Evolutionary conservation across 2,113 vertebrate species (phyloP).

Genomic region (Phoenicopterus ruber): DNA sequence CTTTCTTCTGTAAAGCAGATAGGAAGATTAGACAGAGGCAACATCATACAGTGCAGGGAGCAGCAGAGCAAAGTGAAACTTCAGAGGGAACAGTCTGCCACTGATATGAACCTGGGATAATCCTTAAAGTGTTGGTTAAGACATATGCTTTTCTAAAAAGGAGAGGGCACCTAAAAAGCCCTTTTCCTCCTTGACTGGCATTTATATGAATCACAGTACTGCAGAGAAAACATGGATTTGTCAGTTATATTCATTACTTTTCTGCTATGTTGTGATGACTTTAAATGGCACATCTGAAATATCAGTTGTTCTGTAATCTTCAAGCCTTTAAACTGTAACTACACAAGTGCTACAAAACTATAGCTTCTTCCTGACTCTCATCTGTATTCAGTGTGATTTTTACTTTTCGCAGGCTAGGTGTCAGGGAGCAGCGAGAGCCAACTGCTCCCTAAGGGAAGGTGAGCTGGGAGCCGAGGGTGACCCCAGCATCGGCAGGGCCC

Average conservation of each 20-base stretch:
- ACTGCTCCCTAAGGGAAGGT: neutral
- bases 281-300: neutral
- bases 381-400: neutral
- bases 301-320: neutral
- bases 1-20: neutral
- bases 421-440: neutral
- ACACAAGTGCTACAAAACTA: neutral
- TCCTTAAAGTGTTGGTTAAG: neutral
- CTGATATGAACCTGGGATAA: neutral
- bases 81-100: neutral
- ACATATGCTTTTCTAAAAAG: neutral
- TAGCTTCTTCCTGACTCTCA: neutral
- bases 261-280: neutral
- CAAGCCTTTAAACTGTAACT: neutral
- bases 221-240: neutral
- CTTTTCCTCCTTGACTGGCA: neutral
- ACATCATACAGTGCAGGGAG: neutral
- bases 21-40: neutral
- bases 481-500: neutral
- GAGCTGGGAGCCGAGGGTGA: neutral
- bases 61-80: neutral
- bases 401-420: neutral
- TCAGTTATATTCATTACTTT: neutral
- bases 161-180: neutral
- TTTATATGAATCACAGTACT: neutral